A percentile compares a stretch with the other conserved stretches of the same genome.
These are phyloP conservation scores for Pyrgus malvae DNA, from an alignment of 2,888 invertebrate species.

Conservation along the genomic window DNA sequence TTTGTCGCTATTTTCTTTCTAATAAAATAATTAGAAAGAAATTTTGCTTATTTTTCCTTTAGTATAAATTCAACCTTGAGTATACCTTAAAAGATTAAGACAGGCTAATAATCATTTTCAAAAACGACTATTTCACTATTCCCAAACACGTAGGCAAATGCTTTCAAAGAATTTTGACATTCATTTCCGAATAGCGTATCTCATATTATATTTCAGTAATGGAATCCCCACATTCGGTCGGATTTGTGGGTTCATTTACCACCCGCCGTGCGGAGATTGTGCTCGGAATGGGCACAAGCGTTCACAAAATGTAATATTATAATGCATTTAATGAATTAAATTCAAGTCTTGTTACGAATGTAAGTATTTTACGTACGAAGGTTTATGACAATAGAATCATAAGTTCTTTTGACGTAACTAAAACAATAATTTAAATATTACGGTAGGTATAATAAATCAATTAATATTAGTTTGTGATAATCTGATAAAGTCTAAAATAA, in stretches of 20 bases:
- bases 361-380: background rate
- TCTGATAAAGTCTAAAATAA: no score
- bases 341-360: background rate
- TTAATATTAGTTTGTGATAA: no score
- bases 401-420: no score
- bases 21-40: no score
- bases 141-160: conserved; percentile 3
- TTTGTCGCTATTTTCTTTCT: no score
- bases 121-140: background rate
- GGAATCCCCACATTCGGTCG: conserved; percentile 23
- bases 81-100: no score
- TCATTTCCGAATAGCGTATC: conserved; percentile 14
- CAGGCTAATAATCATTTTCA: background rate
- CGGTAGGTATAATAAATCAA: no score
- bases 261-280: conserved; percentile 5
- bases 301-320: conserved; percentile 8
- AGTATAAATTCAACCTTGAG: no score
- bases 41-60: no score
- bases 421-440: no score
- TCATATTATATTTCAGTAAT: conserved; percentile 27
- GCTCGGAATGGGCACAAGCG: conserved; percentile 4
- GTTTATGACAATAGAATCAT: no score
- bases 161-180: conserved; percentile 11
- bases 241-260: conserved; percentile 18
- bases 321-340: conserved; percentile 3